A percentile compares a stretch with the other conserved stretches of the same genome.
phyloP scores from a whole-genome alignment of 1,140 invertebrate genomes.

The Drosophila repleta region DNA sequence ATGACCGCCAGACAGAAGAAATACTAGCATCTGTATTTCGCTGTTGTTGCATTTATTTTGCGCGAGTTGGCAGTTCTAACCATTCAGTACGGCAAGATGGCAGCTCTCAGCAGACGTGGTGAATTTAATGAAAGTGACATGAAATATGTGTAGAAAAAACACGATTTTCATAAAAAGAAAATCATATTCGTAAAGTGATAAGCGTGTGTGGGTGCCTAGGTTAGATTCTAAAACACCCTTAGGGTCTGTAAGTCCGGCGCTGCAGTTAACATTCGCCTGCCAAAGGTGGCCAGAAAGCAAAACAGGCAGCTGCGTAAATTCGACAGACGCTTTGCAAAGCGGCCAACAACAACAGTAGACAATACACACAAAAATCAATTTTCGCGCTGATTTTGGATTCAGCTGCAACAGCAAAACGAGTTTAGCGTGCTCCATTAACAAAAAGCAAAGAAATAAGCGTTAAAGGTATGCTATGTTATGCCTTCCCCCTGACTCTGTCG shows the following conservation, averaged over 20 bases:
- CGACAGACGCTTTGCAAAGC: conserved; percentile 41
- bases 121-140: conserved; percentile 71
- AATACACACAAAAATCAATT: conserved; percentile 71
- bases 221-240: not conserved
- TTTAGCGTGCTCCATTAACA: conserved; percentile 26
- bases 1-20: conserved; percentile 1
- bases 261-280: conserved; percentile 4
- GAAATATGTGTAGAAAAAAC: conserved; percentile 70
- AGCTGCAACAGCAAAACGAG: conserved; percentile 13
- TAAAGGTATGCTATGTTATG: conserved; percentile 58
- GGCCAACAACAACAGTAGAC: conserved; percentile 50
- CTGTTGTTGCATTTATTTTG: conserved; percentile 10
- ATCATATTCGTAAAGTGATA: conserved; percentile 18
- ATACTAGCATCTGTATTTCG: not conserved
- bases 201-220: conserved; percentile 4
- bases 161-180: conserved; percentile 58
- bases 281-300: conserved; percentile 13
- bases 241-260: not conserved
- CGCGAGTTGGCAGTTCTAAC: conserved; percentile 46
- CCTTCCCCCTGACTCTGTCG: not conserved
- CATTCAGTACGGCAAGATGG: conserved; percentile 42
- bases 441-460: conserved; percentile 27
- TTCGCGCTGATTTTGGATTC: conserved; percentile 47
- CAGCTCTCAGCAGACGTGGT: conserved; percentile 62
- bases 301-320: conserved; percentile 49